Evolutionary conservation across 2,113 vertebrate genomes (phyloP), one percentile per base, ranked within the genome.

Genomic region (Salminus brasiliensis): DNA sequence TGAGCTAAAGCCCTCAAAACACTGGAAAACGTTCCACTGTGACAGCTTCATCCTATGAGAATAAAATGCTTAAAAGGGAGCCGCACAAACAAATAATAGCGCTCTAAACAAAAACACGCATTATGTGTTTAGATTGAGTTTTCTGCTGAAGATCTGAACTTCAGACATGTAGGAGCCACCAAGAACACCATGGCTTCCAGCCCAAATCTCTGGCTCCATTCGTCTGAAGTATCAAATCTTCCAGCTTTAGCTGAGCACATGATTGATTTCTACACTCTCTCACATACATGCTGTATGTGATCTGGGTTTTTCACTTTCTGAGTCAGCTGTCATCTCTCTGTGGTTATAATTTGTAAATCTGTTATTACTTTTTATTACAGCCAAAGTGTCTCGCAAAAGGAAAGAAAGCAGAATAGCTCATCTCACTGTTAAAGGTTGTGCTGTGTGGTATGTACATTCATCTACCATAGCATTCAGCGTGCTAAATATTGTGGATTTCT

Each of bases 81-180:
- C 87, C 39, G 79, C 85, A 86, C 87, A 88, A 87, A 79, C 84
- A 86, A 88, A 85, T 86, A 72, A 74, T 29, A 60, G 23, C 0
- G 49, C 45, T 62, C 68, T 47, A 79, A 60, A 36, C 55, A 59
- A 90, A 92, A 89, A 84, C 84, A 89, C 88, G 88, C 89, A 91
- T 89, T 90, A 55, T 62, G 88, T 83, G 88, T 83, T 88, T 80
- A 88, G 87, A 91, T 89, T 87, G 83, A 85, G 85, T 91, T 91
- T 91, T 91, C 87, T 85, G 87, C 88, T 87, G 70, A 90, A 92
- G 89, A 91, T 91, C 80, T 88, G 89, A 86, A 89, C 92, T 91
- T 93, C 91, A 93, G 92, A 93, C 92, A 89, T 87, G 84, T 90
- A 89, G 92, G 93, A 93, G 91, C 91, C 91, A 25, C 65, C 86